Percentiles rank a stretch among this genome's conserved stretches.
Evolutionary conservation across 2,888 invertebrate genomes (phyloP).

Genomic region (Stenichneumon culpator): DNA sequence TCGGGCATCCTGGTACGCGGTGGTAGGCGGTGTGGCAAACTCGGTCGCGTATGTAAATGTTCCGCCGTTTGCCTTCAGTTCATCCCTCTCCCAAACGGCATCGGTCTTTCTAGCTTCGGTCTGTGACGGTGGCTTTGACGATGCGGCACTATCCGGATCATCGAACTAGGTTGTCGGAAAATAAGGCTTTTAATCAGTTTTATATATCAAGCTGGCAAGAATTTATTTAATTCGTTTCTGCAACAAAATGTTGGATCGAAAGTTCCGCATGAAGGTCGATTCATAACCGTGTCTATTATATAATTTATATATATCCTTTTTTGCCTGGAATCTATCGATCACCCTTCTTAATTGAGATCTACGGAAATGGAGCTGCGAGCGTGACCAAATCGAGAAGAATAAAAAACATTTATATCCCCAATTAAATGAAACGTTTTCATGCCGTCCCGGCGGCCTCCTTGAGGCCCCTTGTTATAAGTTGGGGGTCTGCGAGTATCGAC

Average conservation of each 20-base stretch:
- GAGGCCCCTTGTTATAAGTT: constrained; percentile 23
- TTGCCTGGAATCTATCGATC: not conserved
- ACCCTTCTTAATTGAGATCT: not conserved
- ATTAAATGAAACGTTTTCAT: not conserved
- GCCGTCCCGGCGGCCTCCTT: not conserved
- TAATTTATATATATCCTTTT: not conserved
- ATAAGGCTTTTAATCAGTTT: not conserved
- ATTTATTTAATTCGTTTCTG: no score
- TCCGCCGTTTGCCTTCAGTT: constrained; percentile 15
- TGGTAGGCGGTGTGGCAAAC: not conserved
- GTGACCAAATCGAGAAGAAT: not conserved
- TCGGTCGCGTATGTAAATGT: constrained; percentile 39
- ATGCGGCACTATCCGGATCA: not conserved
- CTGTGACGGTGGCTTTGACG: not conserved
- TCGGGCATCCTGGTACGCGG: constrained; percentile 15
- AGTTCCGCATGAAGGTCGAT: no score
- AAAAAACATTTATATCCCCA: not conserved
- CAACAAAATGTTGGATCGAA: no score
- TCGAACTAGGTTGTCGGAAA: not conserved
- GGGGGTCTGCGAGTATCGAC: not conserved
- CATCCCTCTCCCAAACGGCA: constrained; percentile 17
- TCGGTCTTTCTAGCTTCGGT: constrained; percentile 3
- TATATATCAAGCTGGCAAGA: not conserved
- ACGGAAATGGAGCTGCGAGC: not conserved
- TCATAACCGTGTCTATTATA: not conserved